phyloP scores from a whole-genome alignment of 1,140 invertebrate species.

The Centruroides sculpturatus region DNA sequence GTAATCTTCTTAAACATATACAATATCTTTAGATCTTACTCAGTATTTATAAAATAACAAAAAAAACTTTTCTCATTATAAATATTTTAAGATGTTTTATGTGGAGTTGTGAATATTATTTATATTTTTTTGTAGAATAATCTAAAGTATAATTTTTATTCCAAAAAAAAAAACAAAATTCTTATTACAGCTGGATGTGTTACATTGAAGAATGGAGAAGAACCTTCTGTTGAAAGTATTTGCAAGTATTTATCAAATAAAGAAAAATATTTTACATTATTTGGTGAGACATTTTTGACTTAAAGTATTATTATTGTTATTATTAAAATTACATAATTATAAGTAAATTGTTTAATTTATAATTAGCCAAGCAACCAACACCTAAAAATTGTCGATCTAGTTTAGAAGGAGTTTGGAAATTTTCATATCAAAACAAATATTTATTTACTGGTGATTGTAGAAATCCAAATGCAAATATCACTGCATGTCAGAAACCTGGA shows the following conservation, averaged over 20 bases:
- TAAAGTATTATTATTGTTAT: neutral
- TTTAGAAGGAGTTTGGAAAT: slow-evolving; percentile 87
- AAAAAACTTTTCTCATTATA: no score
- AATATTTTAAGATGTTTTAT: no score
- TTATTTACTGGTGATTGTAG: slow-evolving; percentile 81
- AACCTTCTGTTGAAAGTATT: slow-evolving; percentile 56
- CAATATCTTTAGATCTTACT: no score
- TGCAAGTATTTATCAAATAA: slow-evolving; percentile 55
- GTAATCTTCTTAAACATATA: no score
- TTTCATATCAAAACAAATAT: slow-evolving; percentile 76
- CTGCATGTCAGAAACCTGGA: slow-evolving; percentile 87
- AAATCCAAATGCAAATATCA: slow-evolving; percentile 70
- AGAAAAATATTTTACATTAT: slow-evolving; percentile 69
- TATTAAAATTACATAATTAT: neutral
- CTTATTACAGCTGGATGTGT: no score
- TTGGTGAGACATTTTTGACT: slow-evolving; percentile 28
- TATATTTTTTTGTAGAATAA: no score
- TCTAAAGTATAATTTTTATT: no score
- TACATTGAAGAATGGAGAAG: slow-evolving; percentile 22
- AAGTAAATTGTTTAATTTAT: neutral
- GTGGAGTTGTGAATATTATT: no score
- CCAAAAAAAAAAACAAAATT: no score
- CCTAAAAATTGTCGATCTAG: slow-evolving; percentile 84
- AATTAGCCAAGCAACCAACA: slow-evolving; percentile 61
- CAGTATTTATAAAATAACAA: no score